A percentile compares a stretch with the other conserved stretches of the same genome.
These are phyloP conservation scores for Pteropus alecto DNA, from an alignment of 2,113 vertebrate species.

Conservation along the genomic window DNA sequence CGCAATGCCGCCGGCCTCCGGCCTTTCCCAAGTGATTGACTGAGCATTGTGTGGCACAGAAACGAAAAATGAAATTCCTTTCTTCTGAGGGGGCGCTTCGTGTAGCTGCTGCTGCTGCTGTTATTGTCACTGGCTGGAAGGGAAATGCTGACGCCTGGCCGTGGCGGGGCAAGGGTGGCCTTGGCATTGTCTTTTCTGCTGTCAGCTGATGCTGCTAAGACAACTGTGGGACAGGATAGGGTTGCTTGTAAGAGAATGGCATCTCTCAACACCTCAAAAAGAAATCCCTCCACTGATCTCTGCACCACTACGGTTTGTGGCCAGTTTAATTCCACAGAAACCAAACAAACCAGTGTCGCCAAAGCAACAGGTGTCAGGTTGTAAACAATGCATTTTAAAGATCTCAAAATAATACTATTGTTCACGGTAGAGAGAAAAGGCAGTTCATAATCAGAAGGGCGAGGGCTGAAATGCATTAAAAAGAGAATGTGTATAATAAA, in stretches of 20 bases:
- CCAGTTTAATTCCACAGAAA: constrained; percentile 60
- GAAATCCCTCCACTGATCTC: constrained; percentile 58
- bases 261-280: constrained; percentile 70
- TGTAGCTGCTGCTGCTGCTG: neutral
- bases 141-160: neutral
- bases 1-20: neutral
- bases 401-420: constrained; percentile 53
- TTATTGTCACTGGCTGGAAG: neutral
- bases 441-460: neutral
- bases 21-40: neutral
- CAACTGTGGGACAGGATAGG: constrained; percentile 58
- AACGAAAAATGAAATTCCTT: neutral
- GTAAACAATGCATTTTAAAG: constrained; percentile 20
- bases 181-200: constrained; percentile 22
- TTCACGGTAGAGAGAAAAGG: neutral
- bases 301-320: neutral
- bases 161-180: neutral
- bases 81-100: neutral
- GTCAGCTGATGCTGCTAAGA: neutral
- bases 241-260: constrained; percentile 59
- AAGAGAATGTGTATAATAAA: neutral
- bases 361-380: constrained; percentile 57
- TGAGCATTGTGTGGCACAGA: neutral
- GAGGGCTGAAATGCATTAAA: neutral
- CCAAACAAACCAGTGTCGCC: constrained; percentile 66